Evolutionary conservation across 1,140 invertebrate species (phyloP), one percentile per base, ranked within the genome.

Genomic region (Eulimnadia texana): DNA sequence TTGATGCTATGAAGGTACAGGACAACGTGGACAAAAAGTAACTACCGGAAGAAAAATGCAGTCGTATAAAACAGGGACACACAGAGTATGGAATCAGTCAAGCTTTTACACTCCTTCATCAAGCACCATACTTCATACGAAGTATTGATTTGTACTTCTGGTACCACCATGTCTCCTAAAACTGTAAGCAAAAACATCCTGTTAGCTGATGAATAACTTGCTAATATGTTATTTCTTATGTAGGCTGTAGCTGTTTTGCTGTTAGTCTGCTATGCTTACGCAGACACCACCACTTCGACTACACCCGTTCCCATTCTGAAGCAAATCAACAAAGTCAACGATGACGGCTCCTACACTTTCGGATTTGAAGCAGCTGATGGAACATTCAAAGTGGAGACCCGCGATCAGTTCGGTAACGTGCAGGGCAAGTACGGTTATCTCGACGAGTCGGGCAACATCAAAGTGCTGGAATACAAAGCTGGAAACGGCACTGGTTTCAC

Each of bases 381-480:
- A 23, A 85, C 84, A 11, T 71, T 53, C 63, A 90, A 90, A 72
- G 50, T 63, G 11, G 88, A 90, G 73, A 90, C 84, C 65, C 74
- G 86, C 60, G 84, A 86, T 69, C 82, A 85, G 25, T 73, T 83
- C 63, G 88, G 88, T 23, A 85, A 87, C 68, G 85, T 90, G 29
- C 86, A 87, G 70, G 88, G 88, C 52, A 88, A 86, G 42, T 91
- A 89, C 72, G 88, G 88, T 58, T 91, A 86, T 71, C 78, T 90
- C 29, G 87, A 90, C 68, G 80, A 83, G 42, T 78, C 82, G 64
- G 88, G 88, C 3, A 80, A 87, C 70, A 80, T 89, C 54, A 88
- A 90, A 74, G 78, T 85, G 50, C 85, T 90, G 16, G 86, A 88
- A 3, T 92, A 91, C 72, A 69, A 67, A 20, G 74, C 75, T 29